A percentile compares a stretch with the other conserved stretches of the same genome.
phyloP scores from a whole-genome alignment of 2,797 vertebrate species.

The Sebastes oblongus region DNA sequence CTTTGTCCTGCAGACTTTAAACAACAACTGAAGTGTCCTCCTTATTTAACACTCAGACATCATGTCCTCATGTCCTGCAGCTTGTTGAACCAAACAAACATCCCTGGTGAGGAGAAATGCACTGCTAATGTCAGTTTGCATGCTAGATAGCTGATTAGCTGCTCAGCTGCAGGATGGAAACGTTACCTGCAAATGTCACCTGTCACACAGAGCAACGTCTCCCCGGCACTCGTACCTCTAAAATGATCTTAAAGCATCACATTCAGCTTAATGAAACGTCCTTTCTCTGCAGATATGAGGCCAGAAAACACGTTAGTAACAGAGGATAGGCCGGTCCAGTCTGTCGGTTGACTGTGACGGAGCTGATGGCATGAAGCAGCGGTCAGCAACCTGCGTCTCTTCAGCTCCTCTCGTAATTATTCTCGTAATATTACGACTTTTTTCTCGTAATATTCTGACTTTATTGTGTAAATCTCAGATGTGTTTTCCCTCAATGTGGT shows the following conservation, averaged over 20 bases:
- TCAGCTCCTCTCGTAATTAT: too few species aligned
- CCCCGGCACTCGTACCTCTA: neutral
- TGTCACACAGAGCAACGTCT: neutral
- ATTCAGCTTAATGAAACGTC: neutral
- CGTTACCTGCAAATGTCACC: neutral
- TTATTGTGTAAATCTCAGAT: too few species aligned
- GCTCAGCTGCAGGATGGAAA: neutral
- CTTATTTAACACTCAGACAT: neutral
- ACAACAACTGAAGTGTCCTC: neutral
- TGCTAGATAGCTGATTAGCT: neutral
- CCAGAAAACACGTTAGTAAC: neutral
- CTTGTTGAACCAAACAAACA: neutral
- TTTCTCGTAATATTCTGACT: too few species aligned
- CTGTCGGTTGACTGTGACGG: neutral
- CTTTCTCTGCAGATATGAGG: neutral
- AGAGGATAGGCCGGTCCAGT: neutral
- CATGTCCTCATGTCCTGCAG: neutral
- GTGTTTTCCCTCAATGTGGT: fast-evolving
- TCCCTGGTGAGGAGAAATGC: too few species aligned
- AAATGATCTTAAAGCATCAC: neutral
- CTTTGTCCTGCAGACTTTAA: neutral
- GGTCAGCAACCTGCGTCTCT: too few species aligned
- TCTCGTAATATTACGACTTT: too few species aligned
- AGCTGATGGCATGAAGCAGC: neutral
- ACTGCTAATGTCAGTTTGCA: neutral